Conservation (phyloP, 2,888 invertebrate genomes). For the Clepsis dumicolana region DNA sequence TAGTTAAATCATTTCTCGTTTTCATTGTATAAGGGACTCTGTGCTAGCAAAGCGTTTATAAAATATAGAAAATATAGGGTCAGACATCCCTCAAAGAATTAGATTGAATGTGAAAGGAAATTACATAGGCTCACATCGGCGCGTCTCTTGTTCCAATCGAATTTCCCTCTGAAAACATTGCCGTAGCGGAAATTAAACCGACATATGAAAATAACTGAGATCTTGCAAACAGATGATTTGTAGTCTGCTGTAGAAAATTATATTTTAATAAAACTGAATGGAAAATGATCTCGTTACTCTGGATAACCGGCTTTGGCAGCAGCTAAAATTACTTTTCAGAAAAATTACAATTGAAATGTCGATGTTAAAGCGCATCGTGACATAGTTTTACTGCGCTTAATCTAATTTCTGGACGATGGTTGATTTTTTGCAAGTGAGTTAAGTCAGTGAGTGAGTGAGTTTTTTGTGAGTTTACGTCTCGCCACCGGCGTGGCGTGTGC, state of each 20-base stretch:
- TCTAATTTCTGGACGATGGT: slow-evolving; percentile 3
- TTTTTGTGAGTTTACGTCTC: too few species aligned
- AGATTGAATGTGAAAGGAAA: slow-evolving; percentile 81
- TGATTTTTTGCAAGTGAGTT: slow-evolving; percentile 4
- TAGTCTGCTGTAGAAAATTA: slow-evolving; percentile 14
- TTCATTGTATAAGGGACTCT: slow-evolving; percentile 51
- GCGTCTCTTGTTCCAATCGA: slow-evolving; percentile 76
- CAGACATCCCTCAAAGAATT: slow-evolving; percentile 73
- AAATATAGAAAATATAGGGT: slow-evolving; percentile 59
- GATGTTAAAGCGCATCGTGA: not conserved
- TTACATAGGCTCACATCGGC: slow-evolving; percentile 76
- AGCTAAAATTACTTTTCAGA: not conserved
- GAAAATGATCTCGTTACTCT: not conserved
- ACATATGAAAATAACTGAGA: slow-evolving; percentile 71
- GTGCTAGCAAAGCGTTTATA: slow-evolving; percentile 61
- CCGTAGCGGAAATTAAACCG: slow-evolving; percentile 80
- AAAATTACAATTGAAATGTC: not conserved
- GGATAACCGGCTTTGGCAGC: not conserved
- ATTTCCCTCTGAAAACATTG: slow-evolving; percentile 80
- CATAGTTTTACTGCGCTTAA: slow-evolving; percentile 5
- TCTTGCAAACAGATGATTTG: slow-evolving; percentile 61
- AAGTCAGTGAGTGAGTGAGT: too few species aligned
- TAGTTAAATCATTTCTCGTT: slow-evolving; percentile 60
- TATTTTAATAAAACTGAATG: slow-evolving; percentile 30
- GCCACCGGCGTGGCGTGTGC: too few species aligned